Base-by-base conservation (phyloP, 2,113 vertebrate genomes). In the Gadus macrocephalus region DNA sequence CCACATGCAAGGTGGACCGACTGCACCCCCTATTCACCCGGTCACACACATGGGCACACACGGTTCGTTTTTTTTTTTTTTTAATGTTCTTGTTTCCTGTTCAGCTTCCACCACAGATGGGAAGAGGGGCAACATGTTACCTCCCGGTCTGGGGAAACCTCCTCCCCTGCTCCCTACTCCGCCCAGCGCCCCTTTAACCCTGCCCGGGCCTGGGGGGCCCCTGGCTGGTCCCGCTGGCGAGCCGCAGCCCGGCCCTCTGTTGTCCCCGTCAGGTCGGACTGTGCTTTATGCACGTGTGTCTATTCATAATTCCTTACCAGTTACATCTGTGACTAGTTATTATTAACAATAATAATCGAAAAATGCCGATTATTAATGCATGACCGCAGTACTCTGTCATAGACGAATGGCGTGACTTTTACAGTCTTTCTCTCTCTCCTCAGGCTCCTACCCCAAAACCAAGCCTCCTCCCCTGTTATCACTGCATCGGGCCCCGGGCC, bases 101-200 rank as follows among this genome's bases (percentile, higher is more conserved):
- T 64, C 69, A 88, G 85, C 63, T 2, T 76, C 83, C 49, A 72
- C 76, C 19, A 25, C 17, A 0, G 77, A 89, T 4, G 85, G 69
- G 2, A 83, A 85, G 17, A 82, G 71, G 64, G 78, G 72, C 1
- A 88, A 79, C 31, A 73, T 84, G 71, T 68, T 86, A 5, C 76
- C 83, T 15, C 73, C 81, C 20, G 76, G 76, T 1, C 65, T 88
- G 59, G 84, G 87, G 53, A 92, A 92, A 70, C 88, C 75, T 0
- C 92, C 87, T 27, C 87, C 90, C 59, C 86, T 93, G 65, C 91
- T 92, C 19, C 89, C 85, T 2, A 90, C 87, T 2, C 89, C 90
- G 14, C 72, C 82, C 4, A 66, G 73, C 2, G 58, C 70, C 7
- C 63, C 86, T 67, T 72, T 53, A 5, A 85, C 76, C 27, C 83